A percentile compares a stretch with the other conserved stretches of the same genome.
These are phyloP conservation scores for Bombus balteatus DNA, from an alignment of 1,140 invertebrate genomes.

Conservation along the genomic window DNA sequence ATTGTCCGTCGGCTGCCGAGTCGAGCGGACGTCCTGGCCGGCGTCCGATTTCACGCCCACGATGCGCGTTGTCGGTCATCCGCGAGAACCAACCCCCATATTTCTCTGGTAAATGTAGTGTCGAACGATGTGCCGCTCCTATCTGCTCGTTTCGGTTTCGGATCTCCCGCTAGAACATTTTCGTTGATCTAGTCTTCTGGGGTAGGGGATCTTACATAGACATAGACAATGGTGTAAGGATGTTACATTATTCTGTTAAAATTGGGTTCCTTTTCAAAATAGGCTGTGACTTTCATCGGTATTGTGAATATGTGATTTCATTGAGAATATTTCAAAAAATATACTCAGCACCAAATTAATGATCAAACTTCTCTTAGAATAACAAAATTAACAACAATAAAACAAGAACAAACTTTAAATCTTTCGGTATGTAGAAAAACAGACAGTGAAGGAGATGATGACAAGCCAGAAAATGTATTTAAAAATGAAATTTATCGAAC, in stretches of 20 bases:
- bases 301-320: too few species aligned
- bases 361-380: too few species aligned
- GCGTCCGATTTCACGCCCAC: conserved; percentile 70
- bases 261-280: background rate
- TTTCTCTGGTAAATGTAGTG: background rate
- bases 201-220: too few species aligned
- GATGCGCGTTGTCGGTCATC: conserved; percentile 65
- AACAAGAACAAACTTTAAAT: background rate
- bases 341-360: too few species aligned
- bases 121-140: background rate
- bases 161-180: background rate
- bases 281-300: background rate
- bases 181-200: background rate
- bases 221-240: background rate
- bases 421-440: background rate
- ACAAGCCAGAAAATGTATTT: background rate
- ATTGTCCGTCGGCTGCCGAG: conserved; percentile 75
- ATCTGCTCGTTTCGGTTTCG: background rate
- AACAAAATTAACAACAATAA: background rate
- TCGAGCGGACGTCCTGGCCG: conserved; percentile 73
- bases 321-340: too few species aligned
- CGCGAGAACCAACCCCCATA: conserved; percentile 60
- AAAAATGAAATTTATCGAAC: background rate
- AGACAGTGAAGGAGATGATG: too few species aligned
- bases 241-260: background rate